A percentile compares a stretch with the other conserved stretches of the same genome.
Evolutionary conservation across 2,113 vertebrate species (phyloP).

Genomic region (Crocuta crocuta): DNA sequence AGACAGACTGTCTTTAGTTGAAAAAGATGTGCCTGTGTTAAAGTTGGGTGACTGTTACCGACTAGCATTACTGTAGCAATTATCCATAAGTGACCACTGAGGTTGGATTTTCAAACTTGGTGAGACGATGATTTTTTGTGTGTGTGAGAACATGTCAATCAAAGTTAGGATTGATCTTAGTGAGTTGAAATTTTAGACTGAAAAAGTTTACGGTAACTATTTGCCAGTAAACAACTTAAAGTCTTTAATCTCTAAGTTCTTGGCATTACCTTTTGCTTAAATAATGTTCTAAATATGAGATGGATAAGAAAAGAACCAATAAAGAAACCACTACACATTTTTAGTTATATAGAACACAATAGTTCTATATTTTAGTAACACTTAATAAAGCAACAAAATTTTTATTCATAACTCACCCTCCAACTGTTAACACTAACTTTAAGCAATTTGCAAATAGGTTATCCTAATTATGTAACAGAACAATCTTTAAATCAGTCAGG

Average conservation of each 20-base stretch:
- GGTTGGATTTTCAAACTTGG: background rate
- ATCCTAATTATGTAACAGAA: conserved; percentile 56
- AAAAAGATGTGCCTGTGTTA: background rate
- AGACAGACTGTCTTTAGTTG: background rate
- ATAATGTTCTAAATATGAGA: conserved; percentile 47
- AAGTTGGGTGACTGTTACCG: background rate
- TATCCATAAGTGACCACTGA: background rate
- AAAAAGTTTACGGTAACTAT: background rate
- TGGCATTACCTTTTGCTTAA: conserved; percentile 46
- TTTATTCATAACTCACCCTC: background rate
- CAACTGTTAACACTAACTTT: conserved; percentile 48
- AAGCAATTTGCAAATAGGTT: conserved; percentile 22
- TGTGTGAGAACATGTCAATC: background rate
- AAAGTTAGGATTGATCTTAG: background rate
- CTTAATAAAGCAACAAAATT: conserved; percentile 14
- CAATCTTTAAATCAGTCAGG: conserved; percentile 63
- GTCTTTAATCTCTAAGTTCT: background rate
- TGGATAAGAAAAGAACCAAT: background rate
- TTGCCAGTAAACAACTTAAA: background rate
- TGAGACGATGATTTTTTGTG: background rate
- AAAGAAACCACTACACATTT: background rate
- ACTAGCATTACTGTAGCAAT: background rate
- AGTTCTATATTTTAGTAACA: background rate
- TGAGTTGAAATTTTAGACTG: background rate
- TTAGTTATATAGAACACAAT: background rate